These are phyloP conservation scores for Callimorpha dominula DNA, from an alignment of 2,888 invertebrate species.

Conservation along the genomic window DNA sequence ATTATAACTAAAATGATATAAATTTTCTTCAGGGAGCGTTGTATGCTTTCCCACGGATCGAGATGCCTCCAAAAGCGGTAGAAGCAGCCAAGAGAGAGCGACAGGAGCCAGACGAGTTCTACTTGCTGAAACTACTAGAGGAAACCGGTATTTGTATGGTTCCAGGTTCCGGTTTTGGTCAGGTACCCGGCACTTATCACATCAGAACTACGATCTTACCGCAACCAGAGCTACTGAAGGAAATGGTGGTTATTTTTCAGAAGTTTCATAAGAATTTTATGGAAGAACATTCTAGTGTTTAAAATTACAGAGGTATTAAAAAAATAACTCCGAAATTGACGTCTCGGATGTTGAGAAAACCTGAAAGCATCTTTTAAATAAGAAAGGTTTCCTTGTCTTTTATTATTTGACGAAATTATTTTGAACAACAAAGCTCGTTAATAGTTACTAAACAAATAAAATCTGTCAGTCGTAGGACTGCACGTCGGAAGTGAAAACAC, in stretches of 20 bases:
- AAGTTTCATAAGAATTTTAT: conserved; percentile 17
- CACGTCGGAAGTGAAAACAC: no score
- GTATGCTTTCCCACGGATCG: conserved; percentile 96
- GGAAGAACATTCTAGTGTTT: background rate
- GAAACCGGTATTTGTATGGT: conserved; percentile 82
- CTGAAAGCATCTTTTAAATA: no score
- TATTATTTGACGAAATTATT: no score
- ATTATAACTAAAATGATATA: background rate
- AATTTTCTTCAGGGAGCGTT: conserved; percentile 90
- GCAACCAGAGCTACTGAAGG: conserved; percentile 2
- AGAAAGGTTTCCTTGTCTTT: no score
- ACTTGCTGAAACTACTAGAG: conserved; percentile 95
- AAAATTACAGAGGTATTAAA: background rate
- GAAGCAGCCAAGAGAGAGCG: conserved; percentile 91
- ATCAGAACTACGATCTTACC: conserved; percentile 24
- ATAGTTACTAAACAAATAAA: no score
- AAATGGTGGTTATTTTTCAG: conserved; percentile 17
- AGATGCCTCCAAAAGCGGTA: conserved; percentile 93
- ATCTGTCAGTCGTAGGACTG: no score
- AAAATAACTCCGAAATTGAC: no score
- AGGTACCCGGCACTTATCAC: conserved; percentile 20
- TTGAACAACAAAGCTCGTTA: no score
- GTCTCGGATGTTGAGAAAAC: no score
- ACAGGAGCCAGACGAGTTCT: conserved; percentile 93
- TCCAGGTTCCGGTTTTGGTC: conserved; percentile 20